A percentile compares a stretch with the other conserved stretches of the same genome.
Conservation (phyloP, 2,888 invertebrate species). For the Phengaris alcon region DNA sequence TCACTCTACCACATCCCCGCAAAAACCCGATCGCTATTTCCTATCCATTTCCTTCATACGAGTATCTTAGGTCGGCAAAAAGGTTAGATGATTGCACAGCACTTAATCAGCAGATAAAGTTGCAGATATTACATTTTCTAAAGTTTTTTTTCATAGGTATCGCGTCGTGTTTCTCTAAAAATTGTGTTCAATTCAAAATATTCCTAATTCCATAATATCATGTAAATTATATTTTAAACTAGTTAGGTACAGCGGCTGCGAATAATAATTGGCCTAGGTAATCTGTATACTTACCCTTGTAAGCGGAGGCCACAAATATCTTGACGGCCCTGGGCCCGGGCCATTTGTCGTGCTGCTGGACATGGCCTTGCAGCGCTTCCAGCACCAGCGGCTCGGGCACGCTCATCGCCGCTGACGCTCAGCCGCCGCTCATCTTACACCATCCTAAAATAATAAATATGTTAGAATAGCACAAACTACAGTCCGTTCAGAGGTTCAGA, state of each 20-base stretch:
- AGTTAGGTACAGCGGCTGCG: too few relatives aligned
- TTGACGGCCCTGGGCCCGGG: conserved; percentile 80
- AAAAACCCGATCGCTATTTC: not conserved
- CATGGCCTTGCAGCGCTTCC: conserved; percentile 71
- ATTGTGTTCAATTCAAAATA: too few relatives aligned
- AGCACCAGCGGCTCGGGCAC: conserved; percentile 76
- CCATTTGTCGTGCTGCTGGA: conserved; percentile 68
- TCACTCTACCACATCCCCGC: too few relatives aligned
- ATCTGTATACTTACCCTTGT: conserved; percentile 65
- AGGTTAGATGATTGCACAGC: not conserved
- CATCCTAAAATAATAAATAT: conserved; percentile 53
- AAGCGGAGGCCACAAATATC: conserved; percentile 78
- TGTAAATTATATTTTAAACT: too few relatives aligned
- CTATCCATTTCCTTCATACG: conserved; percentile 4
- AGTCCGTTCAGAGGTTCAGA: too few relatives aligned
- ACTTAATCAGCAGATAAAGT: not conserved
- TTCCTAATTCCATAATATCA: too few relatives aligned
- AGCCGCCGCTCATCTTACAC: conserved; percentile 56
- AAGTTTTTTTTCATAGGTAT: not conserved
- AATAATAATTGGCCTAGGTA: conserved; percentile 14
- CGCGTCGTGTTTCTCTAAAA: too few relatives aligned
- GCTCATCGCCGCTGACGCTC: conserved; percentile 69
- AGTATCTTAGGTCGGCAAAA: not conserved
- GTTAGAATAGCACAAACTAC: not conserved
- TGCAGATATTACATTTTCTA: not conserved